Conservation (phyloP, 1,140 invertebrate species). For the Papilio machaon region DNA sequence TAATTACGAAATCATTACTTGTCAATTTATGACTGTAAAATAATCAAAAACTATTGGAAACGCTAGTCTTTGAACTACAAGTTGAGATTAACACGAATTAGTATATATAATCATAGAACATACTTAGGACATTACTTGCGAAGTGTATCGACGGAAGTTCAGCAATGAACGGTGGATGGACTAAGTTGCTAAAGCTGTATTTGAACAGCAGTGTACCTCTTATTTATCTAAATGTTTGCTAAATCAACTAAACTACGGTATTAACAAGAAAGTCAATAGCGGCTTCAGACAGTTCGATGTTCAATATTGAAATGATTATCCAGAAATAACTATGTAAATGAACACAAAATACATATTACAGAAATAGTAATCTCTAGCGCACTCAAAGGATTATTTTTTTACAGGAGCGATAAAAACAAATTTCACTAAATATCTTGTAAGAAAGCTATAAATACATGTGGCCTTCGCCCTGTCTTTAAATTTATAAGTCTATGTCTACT, state of each 20-base stretch:
- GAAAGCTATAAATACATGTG: background rate
- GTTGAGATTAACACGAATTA: background rate
- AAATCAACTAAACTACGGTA: background rate
- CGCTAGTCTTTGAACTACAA: background rate
- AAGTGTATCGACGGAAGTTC: background rate
- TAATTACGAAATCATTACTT: constrained; percentile 66
- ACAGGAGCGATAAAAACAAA: background rate
- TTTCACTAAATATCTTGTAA: background rate
- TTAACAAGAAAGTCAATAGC: background rate
- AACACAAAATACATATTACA: background rate
- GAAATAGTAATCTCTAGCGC: background rate
- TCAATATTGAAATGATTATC: background rate
- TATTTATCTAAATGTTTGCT: background rate
- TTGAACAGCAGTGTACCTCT: background rate
- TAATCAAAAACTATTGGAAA: background rate
- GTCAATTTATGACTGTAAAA: background rate
- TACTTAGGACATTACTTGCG: constrained; percentile 2
- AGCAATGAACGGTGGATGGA: background rate
- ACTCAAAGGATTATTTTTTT: no score
- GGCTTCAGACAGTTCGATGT: background rate
- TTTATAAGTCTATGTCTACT: background rate
- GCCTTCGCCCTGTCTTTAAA: constrained; percentile 3
- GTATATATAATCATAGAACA: background rate
- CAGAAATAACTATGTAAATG: background rate
- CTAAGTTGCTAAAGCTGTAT: constrained; percentile 1